Evolutionary conservation across 1,140 invertebrate species (phyloP), one percentile per base, ranked within the genome.

Genomic region (Lucilia cuprina): DNA sequence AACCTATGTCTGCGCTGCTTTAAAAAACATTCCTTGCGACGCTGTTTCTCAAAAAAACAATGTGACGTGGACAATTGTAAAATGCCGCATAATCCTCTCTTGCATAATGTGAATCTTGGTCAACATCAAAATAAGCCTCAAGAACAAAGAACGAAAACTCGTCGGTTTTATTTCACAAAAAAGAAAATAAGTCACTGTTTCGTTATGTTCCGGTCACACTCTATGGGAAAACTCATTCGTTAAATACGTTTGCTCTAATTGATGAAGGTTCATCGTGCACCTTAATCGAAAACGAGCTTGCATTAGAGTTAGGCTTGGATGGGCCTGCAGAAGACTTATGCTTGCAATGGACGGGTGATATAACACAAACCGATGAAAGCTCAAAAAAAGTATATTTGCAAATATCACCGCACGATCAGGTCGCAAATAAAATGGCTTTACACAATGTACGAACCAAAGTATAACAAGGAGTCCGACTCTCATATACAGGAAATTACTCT

Each of bases 341-440:
- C 41, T 74, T 83, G 19, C 60, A 83, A 25, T 83, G 82, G 82
- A 83, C 82, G 10, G 60, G 60, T 13, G 82, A 83, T 19, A 41
- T 74, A 19, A 83, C 82, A 30, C 82, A 74, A 17, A 74, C 7
- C 5, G 82, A 77, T 34, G 34, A 78, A 41, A 78, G 5, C 13
- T 78, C 75, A 19, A 47, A 47, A 41, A 41, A n/a, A 47, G 75
- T 78, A 35, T 19, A 8, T 41, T 41, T 41, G 17, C 75, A 78
- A 9, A 47, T 78, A 17, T 35, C 75, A 8, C 3, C 34, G 41
- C 14, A 30, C 8, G 30, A 83, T 25, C 14, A 19, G 10, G 34
- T 19, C 7, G 55, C 21, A 35, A 10, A 14, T 19, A 60, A 70
- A 12, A 34, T 35, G 30, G 12, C 21, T 21, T 19, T 83, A 30